phyloP scores from a whole-genome alignment of 2,888 invertebrate species.

The Melanostoma scalare region DNA sequence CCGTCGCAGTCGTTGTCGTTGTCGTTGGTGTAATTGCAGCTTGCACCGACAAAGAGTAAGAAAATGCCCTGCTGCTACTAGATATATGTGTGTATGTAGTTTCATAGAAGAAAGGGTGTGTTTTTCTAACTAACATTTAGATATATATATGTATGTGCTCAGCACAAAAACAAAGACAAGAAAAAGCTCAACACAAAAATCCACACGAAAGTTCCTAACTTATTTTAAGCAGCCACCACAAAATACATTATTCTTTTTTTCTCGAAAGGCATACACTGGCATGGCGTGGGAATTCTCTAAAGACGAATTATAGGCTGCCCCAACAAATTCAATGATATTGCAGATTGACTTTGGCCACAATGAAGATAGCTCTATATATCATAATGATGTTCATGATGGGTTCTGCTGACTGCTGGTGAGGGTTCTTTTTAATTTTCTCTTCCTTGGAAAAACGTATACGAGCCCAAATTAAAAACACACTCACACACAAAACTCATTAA shows the following conservation, averaged over 20 bases:
- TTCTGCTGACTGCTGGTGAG: slow-evolving; percentile 46
- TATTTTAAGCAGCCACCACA: slow-evolving; percentile 41
- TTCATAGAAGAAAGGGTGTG: slow-evolving; percentile 57
- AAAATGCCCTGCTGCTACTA: slow-evolving; percentile 31
- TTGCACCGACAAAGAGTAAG: slow-evolving; percentile 43
- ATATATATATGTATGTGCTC: background rate
- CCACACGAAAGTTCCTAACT: slow-evolving; percentile 22
- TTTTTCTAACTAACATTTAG: slow-evolving; percentile 11
- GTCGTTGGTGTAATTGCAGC: slow-evolving; percentile 33
- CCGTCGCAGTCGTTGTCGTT: slow-evolving; percentile 10
- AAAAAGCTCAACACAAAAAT: slow-evolving; percentile 5
- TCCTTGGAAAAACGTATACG: slow-evolving; percentile 70
- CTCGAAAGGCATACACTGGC: slow-evolving; percentile 30
- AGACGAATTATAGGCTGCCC: slow-evolving; percentile 54
- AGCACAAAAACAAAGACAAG: background rate
- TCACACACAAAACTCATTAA: slow-evolving; percentile 73
- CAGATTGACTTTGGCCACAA: slow-evolving; percentile 68
- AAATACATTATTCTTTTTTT: slow-evolving; percentile 36
- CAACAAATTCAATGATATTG: slow-evolving; percentile 70
- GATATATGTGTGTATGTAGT: slow-evolving; percentile 24
- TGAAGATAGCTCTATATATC: slow-evolving; percentile 67
- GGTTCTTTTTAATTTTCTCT: slow-evolving; percentile 72
- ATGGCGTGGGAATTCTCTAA: slow-evolving; percentile 64
- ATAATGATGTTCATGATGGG: slow-evolving; percentile 70
- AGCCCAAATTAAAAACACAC: slow-evolving; percentile 71